Base-by-base conservation (phyloP, 2,888 invertebrate species). In the Tiliacea aurago region DNA sequence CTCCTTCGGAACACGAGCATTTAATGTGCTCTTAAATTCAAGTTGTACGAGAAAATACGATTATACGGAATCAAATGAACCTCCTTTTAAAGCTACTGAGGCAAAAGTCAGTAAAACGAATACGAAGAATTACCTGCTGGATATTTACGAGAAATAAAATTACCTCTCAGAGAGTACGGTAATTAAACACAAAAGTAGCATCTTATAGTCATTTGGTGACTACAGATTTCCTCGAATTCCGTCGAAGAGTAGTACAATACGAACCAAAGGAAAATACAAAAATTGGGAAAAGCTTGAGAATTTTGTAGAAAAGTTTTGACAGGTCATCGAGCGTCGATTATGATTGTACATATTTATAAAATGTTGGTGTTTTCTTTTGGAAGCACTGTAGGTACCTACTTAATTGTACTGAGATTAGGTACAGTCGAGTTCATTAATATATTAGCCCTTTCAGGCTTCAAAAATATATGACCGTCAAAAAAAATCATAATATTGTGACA, bases 1-100 rank as follows among this genome's bases (percentile, higher is more conserved):
- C 72, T 75, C 59, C 75, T 76, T 65, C 64, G 51, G 62, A 78
- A 76, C 70, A 74, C 41, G 67, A 82, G 70, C 70, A 79, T 81
- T 69, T 84, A 87, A 87, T 86, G 73, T 85, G 83, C 70, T 72
- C 69, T 82, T 58, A 85, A 85, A 70, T 76, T 76, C 45, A 55
- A 78, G 47, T 64, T 56, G 49, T 55, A 75, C 13, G 45, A 76
- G 56, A 73, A 80, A 84, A 84, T 80, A 58, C 69, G 59, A 83
- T 81, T 83, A 69, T 58, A 62, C 41, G 56, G 58, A 73, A 73
- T 62, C 23, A 55, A 83, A 76, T 74, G 55, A 68, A 70, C 59
- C 13, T 43, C 37, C 66, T 75, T 77, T 61, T 74, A 76, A 83
- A 71, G 63, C 49, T 56, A 56, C 47, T 43, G 20, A 55, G 23